Base-by-base conservation (phyloP, 2,888 invertebrate genomes). In the Tetanocera ferruginea region DNA sequence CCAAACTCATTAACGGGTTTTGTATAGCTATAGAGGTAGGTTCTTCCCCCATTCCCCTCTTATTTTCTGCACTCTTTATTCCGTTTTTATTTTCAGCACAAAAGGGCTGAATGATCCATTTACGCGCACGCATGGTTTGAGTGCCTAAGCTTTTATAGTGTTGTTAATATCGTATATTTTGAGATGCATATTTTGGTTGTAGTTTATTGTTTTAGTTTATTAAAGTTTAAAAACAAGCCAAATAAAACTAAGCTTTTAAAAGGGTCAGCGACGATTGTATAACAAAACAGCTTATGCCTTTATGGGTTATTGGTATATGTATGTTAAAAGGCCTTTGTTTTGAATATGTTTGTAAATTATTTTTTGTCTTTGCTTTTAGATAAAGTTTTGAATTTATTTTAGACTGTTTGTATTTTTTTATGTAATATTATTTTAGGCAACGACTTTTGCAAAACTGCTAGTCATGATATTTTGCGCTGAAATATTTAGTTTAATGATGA, bases 191-290 rank as follows among this genome's bases (percentile, higher is more conserved):
- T 28, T 25, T 60, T 28, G 11, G 57, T 31, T 57, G n/a, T 31
- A 28, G 57, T 52, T 34, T 14, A 43, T 19, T 57, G 14, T 34
- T 34, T 17, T 23, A 60, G 43, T 25, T 23, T 55, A 72, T 72
- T 25, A 73, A 57, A 52, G 72, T 31, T 66, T 69, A 72, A 76
- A 67, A 64, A 66, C 5, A 23, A 67, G 51, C 52, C 31, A 57
- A 71, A 80, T 72, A 80, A 80, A 77, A 77, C 1, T 37, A 37
- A 6, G n/a, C 4, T 37, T 37, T 37, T 78, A 82, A 80, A 81
- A 81, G 80, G 81, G 81, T 81, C 81, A 79, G 77, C 78, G 76
- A 64, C 76, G 77, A 80, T 81, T 81, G 73, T 80, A 81, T 81
- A 80, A 81, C 43, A n/a, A 6, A 37, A 1, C 8, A 6, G 8